Base-by-base conservation (phyloP, 2,113 vertebrate genomes). In the Podarcis raffonei region DNA sequence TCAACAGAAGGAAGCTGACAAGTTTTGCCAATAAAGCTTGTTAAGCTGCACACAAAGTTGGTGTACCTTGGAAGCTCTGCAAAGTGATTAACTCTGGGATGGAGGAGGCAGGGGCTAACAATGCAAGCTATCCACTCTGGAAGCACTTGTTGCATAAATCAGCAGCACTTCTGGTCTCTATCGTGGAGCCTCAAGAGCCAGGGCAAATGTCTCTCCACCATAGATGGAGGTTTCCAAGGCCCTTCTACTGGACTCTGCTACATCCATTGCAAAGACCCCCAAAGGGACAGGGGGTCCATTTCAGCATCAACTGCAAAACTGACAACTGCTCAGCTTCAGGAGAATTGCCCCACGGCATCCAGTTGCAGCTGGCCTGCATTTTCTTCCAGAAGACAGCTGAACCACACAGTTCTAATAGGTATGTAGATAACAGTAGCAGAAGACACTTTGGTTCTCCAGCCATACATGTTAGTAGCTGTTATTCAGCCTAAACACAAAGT, bases 41-140 rank as follows among this genome's bases (percentile, higher is more conserved):
- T 94, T 94, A 94, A 82, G 95, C 93, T 81, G 92, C 92, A 92
- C 91, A 74, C 72, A 30, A 90, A 93, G 93, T 87, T 92, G 93
- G 91, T 90, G 92, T 83, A 92, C 84, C 91, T 91, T 92, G 92
- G 93, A 95, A 94, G 93, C 93, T 90, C 87, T 90, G 91, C 92
- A 87, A 87, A 94, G 85, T 1, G 89, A 92, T 95, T 94, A 93
- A 90, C 87, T 87, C 1, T 79, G 92, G 93, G 89, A 92, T 90
- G 92, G 88, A 95, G 93, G 92, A 92, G 92, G 93, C 90, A 80
- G 93, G 92, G 91, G 81, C 93, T 87, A 92, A 92, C 74, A 92
- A 94, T 85, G 92, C 91, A 79, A 79, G 92, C 90, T 88, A 94
- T 89, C 0, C 81, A 13, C 30, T 78, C 89, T 9, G 89, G 91